phyloP scores from a whole-genome alignment of 2,113 vertebrate species.

The Perca fluviatilis region DNA sequence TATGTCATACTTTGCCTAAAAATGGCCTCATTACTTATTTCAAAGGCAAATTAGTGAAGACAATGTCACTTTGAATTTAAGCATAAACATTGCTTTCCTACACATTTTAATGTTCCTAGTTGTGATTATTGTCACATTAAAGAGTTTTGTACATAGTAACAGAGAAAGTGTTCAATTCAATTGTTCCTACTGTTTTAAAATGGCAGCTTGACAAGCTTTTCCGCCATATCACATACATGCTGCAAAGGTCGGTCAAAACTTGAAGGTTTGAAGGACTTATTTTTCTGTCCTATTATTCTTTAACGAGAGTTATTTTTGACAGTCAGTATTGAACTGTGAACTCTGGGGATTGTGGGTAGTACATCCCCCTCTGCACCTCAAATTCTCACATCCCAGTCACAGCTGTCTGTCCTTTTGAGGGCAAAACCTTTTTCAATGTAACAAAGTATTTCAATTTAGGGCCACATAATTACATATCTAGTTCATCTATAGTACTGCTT shows the following conservation, averaged over 20 bases:
- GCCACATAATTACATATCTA: constrained; percentile 34
- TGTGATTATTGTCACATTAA: not conserved
- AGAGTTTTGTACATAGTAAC: not conserved
- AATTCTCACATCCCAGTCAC: not conserved
- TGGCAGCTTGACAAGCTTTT: too few species aligned
- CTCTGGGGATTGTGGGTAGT: not conserved
- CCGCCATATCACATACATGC: too few species aligned
- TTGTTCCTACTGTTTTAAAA: not conserved
- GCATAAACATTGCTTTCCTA: not conserved
- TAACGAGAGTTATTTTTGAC: constrained; percentile 16
- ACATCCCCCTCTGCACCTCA: not conserved
- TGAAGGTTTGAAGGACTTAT: not conserved
- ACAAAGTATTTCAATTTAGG: constrained; percentile 34
- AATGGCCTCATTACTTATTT: not conserved
- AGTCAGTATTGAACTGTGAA: constrained; percentile 28
- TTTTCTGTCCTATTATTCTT: constrained; percentile 12
- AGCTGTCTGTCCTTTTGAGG: not conserved
- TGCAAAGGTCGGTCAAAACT: not conserved
- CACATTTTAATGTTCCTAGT: not conserved
- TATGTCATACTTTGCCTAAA: not conserved
- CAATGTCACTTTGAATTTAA: constrained; percentile 27
- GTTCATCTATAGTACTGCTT: constrained; percentile 23
- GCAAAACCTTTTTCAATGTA: constrained; percentile 16
- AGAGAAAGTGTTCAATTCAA: not conserved
- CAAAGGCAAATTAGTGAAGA: constrained; percentile 30